These are phyloP conservation scores for Pandemis corylana DNA, from an alignment of 2,888 invertebrate species.

Conservation along the genomic window DNA sequence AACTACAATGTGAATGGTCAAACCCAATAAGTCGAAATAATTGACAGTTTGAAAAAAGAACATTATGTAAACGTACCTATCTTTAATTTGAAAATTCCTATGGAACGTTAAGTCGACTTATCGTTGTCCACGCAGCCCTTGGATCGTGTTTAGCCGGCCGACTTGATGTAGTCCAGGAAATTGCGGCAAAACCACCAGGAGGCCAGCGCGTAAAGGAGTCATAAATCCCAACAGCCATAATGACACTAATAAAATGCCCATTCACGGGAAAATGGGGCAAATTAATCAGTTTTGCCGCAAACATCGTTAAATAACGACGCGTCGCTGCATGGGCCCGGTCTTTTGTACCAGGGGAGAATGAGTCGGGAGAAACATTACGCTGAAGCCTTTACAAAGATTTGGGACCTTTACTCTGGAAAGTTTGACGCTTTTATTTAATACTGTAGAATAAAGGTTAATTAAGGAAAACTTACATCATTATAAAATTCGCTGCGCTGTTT, in stretches of 20 bases:
- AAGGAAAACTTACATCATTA: background rate
- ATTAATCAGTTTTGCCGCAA: slow-evolving; percentile 30
- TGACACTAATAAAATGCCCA: slow-evolving; percentile 17
- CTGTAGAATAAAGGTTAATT: background rate
- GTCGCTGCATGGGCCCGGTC: slow-evolving; percentile 16
- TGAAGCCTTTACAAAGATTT: slow-evolving; percentile 15
- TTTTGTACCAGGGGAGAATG: slow-evolving; percentile 18
- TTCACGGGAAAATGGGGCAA: slow-evolving; percentile 22
- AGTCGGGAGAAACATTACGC: background rate
- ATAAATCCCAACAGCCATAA: slow-evolving; percentile 18
- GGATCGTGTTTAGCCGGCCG: background rate
- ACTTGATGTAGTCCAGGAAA: background rate
- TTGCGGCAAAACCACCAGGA: background rate
- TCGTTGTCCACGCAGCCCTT: no score
- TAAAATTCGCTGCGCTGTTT: background rate
- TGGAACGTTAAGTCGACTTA: no score
- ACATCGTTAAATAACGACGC: slow-evolving; percentile 27
- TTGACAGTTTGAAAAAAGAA: no score
- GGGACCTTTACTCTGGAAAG: background rate
- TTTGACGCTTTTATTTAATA: background rate
- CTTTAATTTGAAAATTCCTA: no score
- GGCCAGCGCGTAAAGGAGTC: slow-evolving; percentile 5
- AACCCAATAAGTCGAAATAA: no score
- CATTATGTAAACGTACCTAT: no score
- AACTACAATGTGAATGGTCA: no score